Conservation (phyloP, 2,888 invertebrate genomes). For the Rotaria sp. region DNA sequence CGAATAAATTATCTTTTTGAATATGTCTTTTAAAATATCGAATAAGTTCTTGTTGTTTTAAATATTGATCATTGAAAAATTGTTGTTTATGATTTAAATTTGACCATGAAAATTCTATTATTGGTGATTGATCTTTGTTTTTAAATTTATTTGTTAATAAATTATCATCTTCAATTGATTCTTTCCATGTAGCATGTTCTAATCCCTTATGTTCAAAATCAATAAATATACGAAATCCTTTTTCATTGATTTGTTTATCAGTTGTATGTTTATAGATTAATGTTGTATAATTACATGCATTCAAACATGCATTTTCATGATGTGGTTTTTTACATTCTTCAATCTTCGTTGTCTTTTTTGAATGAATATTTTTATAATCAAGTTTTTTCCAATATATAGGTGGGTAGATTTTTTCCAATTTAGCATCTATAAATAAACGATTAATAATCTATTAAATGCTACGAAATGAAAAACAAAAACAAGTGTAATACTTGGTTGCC, state of each 20-base stretch:
- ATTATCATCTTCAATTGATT: neutral
- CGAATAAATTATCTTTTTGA: neutral
- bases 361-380: neutral
- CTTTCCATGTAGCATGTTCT: neutral
- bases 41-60: neutral
- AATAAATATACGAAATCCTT: neutral
- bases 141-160: neutral
- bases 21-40: neutral
- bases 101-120: neutral
- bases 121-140: neutral
- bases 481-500: neutral
- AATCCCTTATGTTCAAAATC: neutral
- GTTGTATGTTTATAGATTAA: neutral
- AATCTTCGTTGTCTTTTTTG: neutral
- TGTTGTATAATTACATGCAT: conserved; percentile 1
- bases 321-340: neutral
- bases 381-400: neutral
- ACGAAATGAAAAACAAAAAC: neutral
- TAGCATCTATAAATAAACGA: neutral
- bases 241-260: no score
- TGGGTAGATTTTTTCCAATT: neutral
- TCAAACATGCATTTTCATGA: neutral
- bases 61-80: neutral
- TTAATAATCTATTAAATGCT: no score
- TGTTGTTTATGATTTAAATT: neutral